Evolutionary conservation across 1,140 invertebrate genomes (phyloP).

Genomic region (Bactericera cockerelli): DNA sequence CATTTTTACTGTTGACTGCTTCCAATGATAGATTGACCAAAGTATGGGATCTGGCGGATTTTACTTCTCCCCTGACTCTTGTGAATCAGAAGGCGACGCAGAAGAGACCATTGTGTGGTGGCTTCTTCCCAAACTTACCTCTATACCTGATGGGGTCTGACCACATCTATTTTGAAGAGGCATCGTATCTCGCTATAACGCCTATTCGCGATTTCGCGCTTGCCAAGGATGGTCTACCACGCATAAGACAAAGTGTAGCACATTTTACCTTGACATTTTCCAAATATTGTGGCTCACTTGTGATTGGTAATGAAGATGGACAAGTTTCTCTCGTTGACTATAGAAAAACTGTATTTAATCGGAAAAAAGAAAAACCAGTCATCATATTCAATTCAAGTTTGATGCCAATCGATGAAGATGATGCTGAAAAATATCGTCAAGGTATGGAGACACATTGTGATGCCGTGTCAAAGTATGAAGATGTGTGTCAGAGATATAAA

Average conservation of each 20-base stretch:
- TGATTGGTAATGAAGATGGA: neutral
- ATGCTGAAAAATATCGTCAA: too few species aligned
- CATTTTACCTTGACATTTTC: neutral
- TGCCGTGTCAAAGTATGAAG: neutral
- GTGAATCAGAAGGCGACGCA: neutral
- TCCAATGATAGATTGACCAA: neutral
- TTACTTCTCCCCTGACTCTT: neutral
- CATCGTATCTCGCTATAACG: neutral
- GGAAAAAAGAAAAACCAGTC: neutral
- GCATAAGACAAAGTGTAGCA: neutral
- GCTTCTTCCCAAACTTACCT: neutral
- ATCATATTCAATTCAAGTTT: neutral
- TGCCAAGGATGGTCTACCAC: neutral
- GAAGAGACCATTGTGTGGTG: neutral
- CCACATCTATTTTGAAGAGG: neutral
- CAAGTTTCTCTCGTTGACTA: neutral
- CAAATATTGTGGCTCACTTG: neutral
- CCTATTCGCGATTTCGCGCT: neutral
- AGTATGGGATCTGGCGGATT: neutral
- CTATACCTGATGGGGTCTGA: neutral
- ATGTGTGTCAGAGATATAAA: too few species aligned
- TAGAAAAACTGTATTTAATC: neutral
- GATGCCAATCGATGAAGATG: neutral
- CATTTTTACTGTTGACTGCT: neutral
- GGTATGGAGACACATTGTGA: too few species aligned